A percentile compares a stretch with the other conserved stretches of the same genome.
These are phyloP conservation scores for Syngnathus typhle DNA, from an alignment of 2,113 vertebrate species.

Conservation along the genomic window DNA sequence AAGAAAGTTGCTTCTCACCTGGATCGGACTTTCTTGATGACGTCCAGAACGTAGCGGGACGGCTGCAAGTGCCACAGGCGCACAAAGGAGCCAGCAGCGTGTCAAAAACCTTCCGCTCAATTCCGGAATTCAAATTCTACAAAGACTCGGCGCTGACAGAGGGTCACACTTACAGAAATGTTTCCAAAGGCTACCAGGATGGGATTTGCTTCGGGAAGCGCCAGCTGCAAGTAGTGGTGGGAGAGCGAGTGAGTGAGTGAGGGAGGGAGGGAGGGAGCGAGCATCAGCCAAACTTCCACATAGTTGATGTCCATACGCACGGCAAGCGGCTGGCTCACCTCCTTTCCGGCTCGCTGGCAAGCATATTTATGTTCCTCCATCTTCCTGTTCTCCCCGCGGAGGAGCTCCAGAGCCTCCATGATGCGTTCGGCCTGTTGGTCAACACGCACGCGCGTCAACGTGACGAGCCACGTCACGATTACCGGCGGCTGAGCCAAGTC, in stretches of 20 bases:
- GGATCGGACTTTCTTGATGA: constrained; percentile 88
- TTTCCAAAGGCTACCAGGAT: constrained; percentile 84
- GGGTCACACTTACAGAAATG: constrained; percentile 75
- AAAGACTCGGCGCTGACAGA: no score
- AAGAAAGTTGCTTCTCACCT: constrained; percentile 71
- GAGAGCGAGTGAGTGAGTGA: no score
- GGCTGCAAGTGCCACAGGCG: constrained; percentile 68
- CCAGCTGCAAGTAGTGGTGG: constrained; percentile 70
- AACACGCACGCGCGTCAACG: not conserved
- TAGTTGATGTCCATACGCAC: no score
- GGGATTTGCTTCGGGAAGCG: constrained; percentile 76
- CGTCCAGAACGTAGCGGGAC: constrained; percentile 81
- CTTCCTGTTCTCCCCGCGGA: constrained; percentile 81
- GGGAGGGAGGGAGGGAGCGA: no score
- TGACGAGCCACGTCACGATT: no score
- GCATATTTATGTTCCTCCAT: constrained; percentile 78
- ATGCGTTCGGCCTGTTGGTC: constrained; percentile 82
- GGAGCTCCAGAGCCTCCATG: constrained; percentile 93
- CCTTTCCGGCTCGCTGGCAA: constrained; percentile 81
- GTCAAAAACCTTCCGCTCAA: not conserved
- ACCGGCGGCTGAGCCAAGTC: not conserved
- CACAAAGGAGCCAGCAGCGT: not conserved
- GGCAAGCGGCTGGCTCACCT: constrained; percentile 64
- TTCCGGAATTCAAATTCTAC: no score
- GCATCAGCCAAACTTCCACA: no score